These are phyloP conservation scores for Chrysolina haemoptera DNA, from an alignment of 2,888 invertebrate species.

Conservation along the genomic window DNA sequence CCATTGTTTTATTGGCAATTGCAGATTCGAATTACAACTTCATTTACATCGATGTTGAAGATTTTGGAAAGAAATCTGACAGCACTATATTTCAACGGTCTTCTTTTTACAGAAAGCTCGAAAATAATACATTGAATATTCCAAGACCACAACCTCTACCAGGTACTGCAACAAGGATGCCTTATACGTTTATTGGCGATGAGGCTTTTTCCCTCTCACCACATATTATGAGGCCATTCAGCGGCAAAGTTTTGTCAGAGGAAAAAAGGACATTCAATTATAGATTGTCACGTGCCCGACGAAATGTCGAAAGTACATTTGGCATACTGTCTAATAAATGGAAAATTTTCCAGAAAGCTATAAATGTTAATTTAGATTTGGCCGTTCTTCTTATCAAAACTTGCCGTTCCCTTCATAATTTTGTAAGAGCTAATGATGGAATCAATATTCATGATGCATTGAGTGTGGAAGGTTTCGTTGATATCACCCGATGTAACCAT, in stretches of 20 bases:
- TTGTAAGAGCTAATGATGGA: constrained; percentile 18
- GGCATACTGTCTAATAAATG: constrained; percentile 30
- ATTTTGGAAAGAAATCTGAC: no score
- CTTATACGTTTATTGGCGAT: constrained; percentile 29
- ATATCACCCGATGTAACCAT: constrained; percentile 22
- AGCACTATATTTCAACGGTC: no score
- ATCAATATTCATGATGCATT: constrained; percentile 25
- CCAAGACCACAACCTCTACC: no score
- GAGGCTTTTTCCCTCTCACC: constrained; percentile 28
- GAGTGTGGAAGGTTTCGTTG: constrained; percentile 28
- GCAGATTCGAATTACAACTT: no score
- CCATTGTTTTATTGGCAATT: no score
- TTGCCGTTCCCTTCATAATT: constrained; percentile 4
- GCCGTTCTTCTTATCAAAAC: constrained; percentile 26
- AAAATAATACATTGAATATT: no score
- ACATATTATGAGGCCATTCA: constrained; percentile 29
- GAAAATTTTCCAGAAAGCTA: constrained; percentile 31
- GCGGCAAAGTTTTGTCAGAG: constrained; percentile 23
- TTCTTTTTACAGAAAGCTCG: no score
- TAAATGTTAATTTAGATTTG: constrained; percentile 26
- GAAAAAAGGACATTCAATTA: constrained; percentile 30
- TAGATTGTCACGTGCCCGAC: constrained; percentile 25
- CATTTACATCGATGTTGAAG: no score
- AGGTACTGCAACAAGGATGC: no score
- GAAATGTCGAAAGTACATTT: constrained; percentile 29